A percentile compares a stretch with the other conserved stretches of the same genome.
Conservation (phyloP, 2,888 invertebrate species). For the Rhogogaster chlorosoma region DNA sequence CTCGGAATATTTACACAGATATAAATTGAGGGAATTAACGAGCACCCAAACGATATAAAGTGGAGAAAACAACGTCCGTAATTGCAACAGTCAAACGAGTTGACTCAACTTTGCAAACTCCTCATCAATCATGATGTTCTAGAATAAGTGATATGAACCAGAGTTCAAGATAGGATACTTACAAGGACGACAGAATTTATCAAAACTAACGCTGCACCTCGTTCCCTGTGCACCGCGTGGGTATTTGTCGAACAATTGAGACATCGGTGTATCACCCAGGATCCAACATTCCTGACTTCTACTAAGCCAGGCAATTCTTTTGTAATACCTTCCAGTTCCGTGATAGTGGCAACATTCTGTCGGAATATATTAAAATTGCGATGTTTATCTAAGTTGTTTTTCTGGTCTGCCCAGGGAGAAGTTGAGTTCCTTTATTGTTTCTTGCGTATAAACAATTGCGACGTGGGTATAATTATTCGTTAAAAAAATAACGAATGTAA, state of each 20-base stretch:
- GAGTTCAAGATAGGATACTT: constrained; percentile 69
- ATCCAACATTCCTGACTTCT: constrained; percentile 80
- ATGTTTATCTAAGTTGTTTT: not conserved
- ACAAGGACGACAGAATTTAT: constrained; percentile 82
- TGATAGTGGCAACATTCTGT: constrained; percentile 80
- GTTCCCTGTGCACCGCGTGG: constrained; percentile 82
- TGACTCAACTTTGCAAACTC: not conserved
- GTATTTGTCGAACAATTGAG: constrained; percentile 83
- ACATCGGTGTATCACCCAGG: constrained; percentile 83
- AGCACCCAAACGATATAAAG: not conserved
- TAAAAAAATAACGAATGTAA: not conserved
- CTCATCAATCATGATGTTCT: not conserved
- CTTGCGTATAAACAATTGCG: not conserved
- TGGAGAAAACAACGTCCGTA: not conserved
- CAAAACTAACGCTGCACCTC: constrained; percentile 79
- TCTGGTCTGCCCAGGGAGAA: not conserved
- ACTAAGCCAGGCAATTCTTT: constrained; percentile 82
- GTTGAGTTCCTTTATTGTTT: not conserved
- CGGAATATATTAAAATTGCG: not conserved
- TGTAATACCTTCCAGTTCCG: constrained; percentile 78
- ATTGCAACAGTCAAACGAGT: not conserved
- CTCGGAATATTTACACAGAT: not conserved
- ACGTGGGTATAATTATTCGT: not conserved
- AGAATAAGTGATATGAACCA: not conserved
- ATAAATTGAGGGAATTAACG: not conserved